phyloP scores from a whole-genome alignment of 2,113 vertebrate genomes.

The Pogonocichla stellata region DNA sequence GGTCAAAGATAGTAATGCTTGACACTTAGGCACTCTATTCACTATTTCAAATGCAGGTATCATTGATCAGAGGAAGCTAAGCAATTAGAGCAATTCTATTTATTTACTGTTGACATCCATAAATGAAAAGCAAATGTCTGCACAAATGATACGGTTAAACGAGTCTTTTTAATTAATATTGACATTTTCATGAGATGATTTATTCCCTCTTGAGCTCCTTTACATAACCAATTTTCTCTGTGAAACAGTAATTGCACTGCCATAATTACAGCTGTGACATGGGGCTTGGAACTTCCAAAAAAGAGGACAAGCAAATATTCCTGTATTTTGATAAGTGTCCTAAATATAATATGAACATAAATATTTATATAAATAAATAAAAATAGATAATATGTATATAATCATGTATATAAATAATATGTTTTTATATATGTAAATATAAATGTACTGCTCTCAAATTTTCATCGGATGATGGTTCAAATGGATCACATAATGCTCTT shows the following conservation, averaged over 20 bases:
- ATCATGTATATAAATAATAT: too few relatives aligned
- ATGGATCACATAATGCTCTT: neutral
- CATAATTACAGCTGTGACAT: neutral
- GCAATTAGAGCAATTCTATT: neutral
- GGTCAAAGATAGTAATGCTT: neutral
- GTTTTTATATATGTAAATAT: neutral
- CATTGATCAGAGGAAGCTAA: neutral
- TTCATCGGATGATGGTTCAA: neutral
- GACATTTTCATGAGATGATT: neutral
- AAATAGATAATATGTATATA: too few relatives aligned
- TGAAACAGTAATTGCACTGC: neutral
- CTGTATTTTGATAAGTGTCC: neutral
- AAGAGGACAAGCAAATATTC: neutral
- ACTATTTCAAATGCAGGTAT: neutral
- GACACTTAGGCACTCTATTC: neutral
- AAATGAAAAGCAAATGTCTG: neutral
- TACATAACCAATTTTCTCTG: neutral
- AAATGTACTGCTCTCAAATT: rapidly evolving
- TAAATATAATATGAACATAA: neutral
- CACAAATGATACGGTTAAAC: neutral
- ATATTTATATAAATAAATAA: too few relatives aligned
- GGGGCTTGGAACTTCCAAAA: neutral
- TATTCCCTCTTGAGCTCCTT: neutral
- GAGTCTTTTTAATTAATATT: neutral
- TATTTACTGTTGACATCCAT: neutral